phyloP scores from a whole-genome alignment of 2,797 vertebrate genomes.

The Mormyrus proboscirostris region DNA sequence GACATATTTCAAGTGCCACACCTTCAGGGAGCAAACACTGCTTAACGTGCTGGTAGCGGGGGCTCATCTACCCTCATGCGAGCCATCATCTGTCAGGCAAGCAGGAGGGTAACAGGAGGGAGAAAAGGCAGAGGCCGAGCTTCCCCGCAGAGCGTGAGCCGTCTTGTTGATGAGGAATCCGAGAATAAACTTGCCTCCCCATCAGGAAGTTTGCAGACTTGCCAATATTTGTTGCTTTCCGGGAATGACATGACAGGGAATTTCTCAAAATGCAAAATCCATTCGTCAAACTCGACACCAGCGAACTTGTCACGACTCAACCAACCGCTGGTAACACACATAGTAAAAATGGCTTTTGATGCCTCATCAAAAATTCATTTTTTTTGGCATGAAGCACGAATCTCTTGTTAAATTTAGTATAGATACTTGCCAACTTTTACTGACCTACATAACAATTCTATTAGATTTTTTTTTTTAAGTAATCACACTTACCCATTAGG shows the following conservation, averaged over 20 bases:
- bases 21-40: slow-evolving; percentile 40
- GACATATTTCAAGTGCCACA: slow-evolving; percentile 42
- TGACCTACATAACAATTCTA: not conserved
- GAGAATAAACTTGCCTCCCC: slow-evolving; percentile 36
- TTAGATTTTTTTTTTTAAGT: not conserved
- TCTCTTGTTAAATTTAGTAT: slow-evolving; percentile 29
- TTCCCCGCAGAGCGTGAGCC: slow-evolving; percentile 26
- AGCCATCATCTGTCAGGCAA: slow-evolving; percentile 42
- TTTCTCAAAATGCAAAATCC: slow-evolving; percentile 24
- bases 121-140: slow-evolving; percentile 24
- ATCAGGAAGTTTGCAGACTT: slow-evolving; percentile 28
- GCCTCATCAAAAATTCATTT: slow-evolving; percentile 13
- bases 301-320: slow-evolving; percentile 34
- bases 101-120: slow-evolving; percentile 18
- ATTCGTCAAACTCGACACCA: slow-evolving; percentile 28
- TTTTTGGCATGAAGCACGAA: slow-evolving; percentile 26
- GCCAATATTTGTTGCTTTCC: slow-evolving; percentile 36
- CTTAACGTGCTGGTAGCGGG: slow-evolving; percentile 33
- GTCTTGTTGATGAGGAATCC: slow-evolving; percentile 38
- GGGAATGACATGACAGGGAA: slow-evolving; percentile 30
- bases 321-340: slow-evolving; percentile 24
- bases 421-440: slow-evolving; percentile 23
- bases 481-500: not conserved
- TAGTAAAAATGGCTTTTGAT: slow-evolving; percentile 25
- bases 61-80: slow-evolving; percentile 31